Base-by-base conservation (phyloP, 2,797 vertebrate species). In the Periparus ater region DNA sequence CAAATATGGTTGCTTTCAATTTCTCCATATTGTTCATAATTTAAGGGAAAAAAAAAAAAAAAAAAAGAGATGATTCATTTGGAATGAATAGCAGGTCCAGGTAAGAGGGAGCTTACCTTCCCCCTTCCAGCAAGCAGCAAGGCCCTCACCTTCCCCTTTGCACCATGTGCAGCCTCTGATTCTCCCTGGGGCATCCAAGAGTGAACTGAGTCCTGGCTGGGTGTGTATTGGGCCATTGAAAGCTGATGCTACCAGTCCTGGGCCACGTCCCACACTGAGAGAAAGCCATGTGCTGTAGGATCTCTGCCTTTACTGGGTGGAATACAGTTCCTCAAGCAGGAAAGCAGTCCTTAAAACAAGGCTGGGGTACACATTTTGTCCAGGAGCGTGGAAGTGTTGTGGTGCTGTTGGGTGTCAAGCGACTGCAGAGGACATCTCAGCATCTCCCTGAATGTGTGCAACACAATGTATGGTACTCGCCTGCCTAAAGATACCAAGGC, bases 1-100 rank as follows among this genome's bases (percentile, higher is more conserved):
- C 88, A 96, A 92, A 95, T 73, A 76, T 2, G 22, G 84, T 77
- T 97, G 96, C 94, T 96, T 97, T 97, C 88, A 96, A 96, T 97
- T 97, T 98, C 97, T 96, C 91, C 91, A 84, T 97, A 84, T 96
- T 97, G 97, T 97, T 98, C 94, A 96, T 95, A 97, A 93, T 96
- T 97, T 97, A 97, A 97, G 79, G 72, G 21, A 58, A 54, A 91
- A 95, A 96, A 75, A 81, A 51, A 67, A 79, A 61, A 74, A 62
- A 55, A 70, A 79, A 62, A 62, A 60, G 44, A 82, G 76, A 40
- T 61, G 54, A 83, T 95, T 93, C 70, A 91, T 95, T 93, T 95
- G 95, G 91, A 96, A 95, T 93, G 89, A 95, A 96, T 94, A 88
- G 76, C 94, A 95, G 95, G 93, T 95, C 89, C 68, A 62, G 96